A percentile compares a stretch with the other conserved stretches of the same genome.
These are phyloP conservation scores for Caenorhabditis imperialis DNA, from an alignment of 2,888 invertebrate species.

Conservation along the genomic window DNA sequence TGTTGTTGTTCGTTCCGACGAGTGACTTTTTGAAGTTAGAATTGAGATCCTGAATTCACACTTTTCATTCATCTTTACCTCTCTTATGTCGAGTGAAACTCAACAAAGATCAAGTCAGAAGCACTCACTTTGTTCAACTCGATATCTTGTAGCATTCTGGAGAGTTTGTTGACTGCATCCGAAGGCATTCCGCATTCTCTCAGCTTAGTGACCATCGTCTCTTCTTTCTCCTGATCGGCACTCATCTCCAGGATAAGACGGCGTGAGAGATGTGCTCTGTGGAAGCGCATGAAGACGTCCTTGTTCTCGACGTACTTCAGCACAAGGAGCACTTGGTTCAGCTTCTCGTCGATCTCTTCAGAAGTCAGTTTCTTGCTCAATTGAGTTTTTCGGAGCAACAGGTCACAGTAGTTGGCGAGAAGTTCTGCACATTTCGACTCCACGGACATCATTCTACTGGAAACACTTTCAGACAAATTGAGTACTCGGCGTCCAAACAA, in stretches of 20 bases:
- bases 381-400: constrained; percentile 95
- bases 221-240: constrained; percentile 98
- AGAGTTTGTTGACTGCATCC: constrained; percentile 97
- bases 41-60: constrained; percentile 82
- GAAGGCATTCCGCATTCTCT: constrained; percentile 98
- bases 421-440: constrained; percentile 99
- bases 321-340: constrained; percentile 93
- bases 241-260: constrained; percentile 96
- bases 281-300: constrained; percentile 99
- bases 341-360: constrained; percentile 94
- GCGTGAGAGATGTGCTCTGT: constrained; percentile 96
- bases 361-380: constrained; percentile 94
- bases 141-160: constrained; percentile 93
- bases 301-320: constrained; percentile 99
- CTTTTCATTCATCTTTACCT: not conserved
- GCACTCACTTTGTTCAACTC: constrained; percentile 83
- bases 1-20: constrained; percentile 61
- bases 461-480: constrained; percentile 7
- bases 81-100: too few species aligned
- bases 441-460: constrained; percentile 58
- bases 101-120: not conserved
- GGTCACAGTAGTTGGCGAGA: constrained; percentile 99
- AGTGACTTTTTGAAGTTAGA: constrained; percentile 85
- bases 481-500: too few species aligned
- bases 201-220: constrained; percentile 97